phyloP scores from a whole-genome alignment of 2,888 invertebrate genomes.

The Phalera bucephala region DNA sequence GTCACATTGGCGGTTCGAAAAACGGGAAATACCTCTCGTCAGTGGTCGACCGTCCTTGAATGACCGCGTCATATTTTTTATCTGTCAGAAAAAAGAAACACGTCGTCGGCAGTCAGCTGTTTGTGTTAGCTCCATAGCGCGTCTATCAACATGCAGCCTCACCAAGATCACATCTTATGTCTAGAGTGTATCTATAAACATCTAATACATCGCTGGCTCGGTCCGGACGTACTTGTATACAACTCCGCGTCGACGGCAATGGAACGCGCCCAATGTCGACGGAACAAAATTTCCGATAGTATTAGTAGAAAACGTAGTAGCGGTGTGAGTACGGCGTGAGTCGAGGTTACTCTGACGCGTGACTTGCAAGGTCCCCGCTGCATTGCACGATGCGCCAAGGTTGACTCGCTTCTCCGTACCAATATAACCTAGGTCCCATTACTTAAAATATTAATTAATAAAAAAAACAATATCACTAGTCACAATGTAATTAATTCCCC shows the following conservation, averaged over 20 bases:
- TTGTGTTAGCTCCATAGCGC: slow-evolving; percentile 71
- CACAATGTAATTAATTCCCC: slow-evolving; percentile 13
- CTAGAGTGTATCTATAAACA: slow-evolving; percentile 12
- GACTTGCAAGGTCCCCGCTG: slow-evolving; percentile 83
- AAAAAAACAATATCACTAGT: slow-evolving; percentile 7
- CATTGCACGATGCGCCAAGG: slow-evolving; percentile 83
- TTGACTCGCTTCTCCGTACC: slow-evolving; percentile 69
- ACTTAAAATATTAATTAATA: slow-evolving; percentile 24
- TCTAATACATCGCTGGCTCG: slow-evolving; percentile 41
- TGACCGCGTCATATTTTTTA: slow-evolving; percentile 78
- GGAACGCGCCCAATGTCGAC: slow-evolving; percentile 35
- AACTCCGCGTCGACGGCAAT: slow-evolving; percentile 40
- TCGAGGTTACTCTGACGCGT: slow-evolving; percentile 83
- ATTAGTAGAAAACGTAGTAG: slow-evolving; percentile 56
- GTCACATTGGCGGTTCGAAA: slow-evolving; percentile 51
- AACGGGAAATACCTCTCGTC: slow-evolving; percentile 73
- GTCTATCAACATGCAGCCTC: slow-evolving; percentile 69
- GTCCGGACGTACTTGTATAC: background rate
- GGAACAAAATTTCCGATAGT: slow-evolving; percentile 35
- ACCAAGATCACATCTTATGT: slow-evolving; percentile 35
- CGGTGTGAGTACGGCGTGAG: slow-evolving; percentile 73
- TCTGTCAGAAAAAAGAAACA: slow-evolving; percentile 70
- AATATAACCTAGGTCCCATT: slow-evolving; percentile 54
- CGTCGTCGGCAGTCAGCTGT: slow-evolving; percentile 77
- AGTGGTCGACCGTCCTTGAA: slow-evolving; percentile 73